phyloP scores from a whole-genome alignment of 2,113 vertebrate genomes.

The Pungitius pungitius region DNA sequence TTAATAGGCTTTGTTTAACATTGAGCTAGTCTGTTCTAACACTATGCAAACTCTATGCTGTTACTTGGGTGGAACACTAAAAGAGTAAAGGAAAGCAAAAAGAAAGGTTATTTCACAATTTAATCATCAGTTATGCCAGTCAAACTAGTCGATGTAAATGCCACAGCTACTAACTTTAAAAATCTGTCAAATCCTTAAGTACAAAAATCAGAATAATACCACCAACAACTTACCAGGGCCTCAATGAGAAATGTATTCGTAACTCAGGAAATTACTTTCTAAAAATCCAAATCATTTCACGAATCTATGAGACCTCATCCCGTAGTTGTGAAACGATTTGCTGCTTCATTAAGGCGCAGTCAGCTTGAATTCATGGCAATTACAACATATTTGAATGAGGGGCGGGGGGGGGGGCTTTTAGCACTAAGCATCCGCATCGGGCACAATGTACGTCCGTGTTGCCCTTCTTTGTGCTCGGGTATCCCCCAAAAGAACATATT shows the following conservation, averaged over 20 bases:
- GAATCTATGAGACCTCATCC: not conserved
- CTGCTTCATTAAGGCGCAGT: not conserved
- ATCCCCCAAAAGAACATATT: not conserved
- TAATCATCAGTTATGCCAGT: not conserved
- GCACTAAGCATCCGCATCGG: not conserved
- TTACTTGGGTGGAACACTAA: not conserved
- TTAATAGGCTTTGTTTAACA: conserved; percentile 14
- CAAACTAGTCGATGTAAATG: not conserved
- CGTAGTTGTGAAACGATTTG: not conserved
- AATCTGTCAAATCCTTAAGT: not conserved
- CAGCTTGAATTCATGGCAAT: not conserved
- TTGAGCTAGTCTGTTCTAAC: not conserved
- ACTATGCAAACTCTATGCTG: not conserved
- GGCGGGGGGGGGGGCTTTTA: not conserved
- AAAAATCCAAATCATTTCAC: not conserved
- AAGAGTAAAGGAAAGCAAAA: not conserved
- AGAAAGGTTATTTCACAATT: not conserved
- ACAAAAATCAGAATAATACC: not conserved
- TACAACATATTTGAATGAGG: not conserved
- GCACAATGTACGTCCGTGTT: not conserved
- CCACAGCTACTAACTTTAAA: not conserved
- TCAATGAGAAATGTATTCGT: not conserved
- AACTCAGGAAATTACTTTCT: not conserved
- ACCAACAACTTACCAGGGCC: not conserved
- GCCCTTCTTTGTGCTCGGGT: not conserved